Base-by-base conservation (phyloP, 2,113 vertebrate genomes). In the Esox niger region DNA sequence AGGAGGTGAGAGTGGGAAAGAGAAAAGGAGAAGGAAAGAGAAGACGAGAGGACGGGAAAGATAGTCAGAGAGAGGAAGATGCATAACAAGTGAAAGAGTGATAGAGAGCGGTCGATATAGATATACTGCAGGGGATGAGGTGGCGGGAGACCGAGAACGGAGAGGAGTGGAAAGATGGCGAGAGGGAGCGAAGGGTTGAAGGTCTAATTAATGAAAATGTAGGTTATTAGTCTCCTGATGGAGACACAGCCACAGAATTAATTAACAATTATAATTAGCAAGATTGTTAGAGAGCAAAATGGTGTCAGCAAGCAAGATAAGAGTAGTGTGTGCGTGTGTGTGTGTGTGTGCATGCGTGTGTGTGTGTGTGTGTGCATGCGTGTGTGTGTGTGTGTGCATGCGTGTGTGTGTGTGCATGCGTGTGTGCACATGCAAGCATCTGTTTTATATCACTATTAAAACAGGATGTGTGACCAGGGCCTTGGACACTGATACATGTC, bases 211-310 rank as follows among this genome's bases (percentile, higher is more conserved):
- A 91, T 90, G 88, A 78, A 90, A 91, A 93, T 93, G 90, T 93
- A 93, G 91, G 91, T 91, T 91, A 89, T 91, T 91, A 91, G 87
- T 92, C 91, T 92, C 91, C 85, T 90, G 91, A 92, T 91, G 90
- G 90, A 89, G 90, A 91, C 89, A 85, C 85, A 81, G 86, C 76
- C 87, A 89, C 86, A 91, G 87, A 91, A 91, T 93, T 91, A 92
- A 93, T 93, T 93, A 93, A 91, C 89, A 88, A 91, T 91, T 93
- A 92, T 93, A 92, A 93, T 93, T 93, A 93, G 91, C 91, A 89
- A 91, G 88, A 91, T 92, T 92, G 90, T 91, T 93, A 89, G 91
- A 93, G 89, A 91, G 91, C 89, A 89, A 90, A 93, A 93, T 85
- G 83, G 91, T 93, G 91, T 91, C 91, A 90, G 84, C 79, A 75